Conservation (phyloP, 2,888 invertebrate species). For the Crioceris asparagi region DNA sequence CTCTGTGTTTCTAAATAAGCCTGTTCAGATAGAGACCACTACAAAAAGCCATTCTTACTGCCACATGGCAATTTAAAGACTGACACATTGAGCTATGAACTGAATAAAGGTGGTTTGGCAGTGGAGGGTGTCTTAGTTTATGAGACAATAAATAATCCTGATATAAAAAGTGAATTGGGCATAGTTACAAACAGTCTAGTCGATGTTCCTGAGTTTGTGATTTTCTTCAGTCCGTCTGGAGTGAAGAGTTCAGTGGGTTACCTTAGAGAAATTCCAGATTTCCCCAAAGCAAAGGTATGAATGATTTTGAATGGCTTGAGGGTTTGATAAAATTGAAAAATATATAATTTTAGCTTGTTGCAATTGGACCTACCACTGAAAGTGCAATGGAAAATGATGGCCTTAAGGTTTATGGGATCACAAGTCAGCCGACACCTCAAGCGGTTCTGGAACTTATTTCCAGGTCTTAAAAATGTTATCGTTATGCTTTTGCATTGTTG, state of each 20-base stretch:
- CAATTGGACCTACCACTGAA: constrained; percentile 48
- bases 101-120: constrained; percentile 35
- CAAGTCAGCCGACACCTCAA: constrained; percentile 43
- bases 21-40: constrained; percentile 31
- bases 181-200: constrained; percentile 32
- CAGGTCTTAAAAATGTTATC: too few relatives aligned
- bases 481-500: too few relatives aligned
- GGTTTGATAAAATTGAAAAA: not conserved
- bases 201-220: constrained; percentile 40
- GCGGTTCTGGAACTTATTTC: constrained; percentile 39
- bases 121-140: constrained; percentile 44
- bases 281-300: constrained; percentile 24
- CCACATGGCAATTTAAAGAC: constrained; percentile 48
- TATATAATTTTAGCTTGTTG: constrained; percentile 37
- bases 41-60: constrained; percentile 39
- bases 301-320: not conserved
- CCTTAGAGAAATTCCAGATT: constrained; percentile 30
- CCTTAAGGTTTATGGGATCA: constrained; percentile 38
- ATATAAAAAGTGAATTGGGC: constrained; percentile 37
- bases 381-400: constrained; percentile 39
- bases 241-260: constrained; percentile 39
- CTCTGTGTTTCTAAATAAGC: not conserved
- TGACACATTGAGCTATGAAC: constrained; percentile 39
- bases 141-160: constrained; percentile 42
- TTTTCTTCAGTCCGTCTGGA: constrained; percentile 51